phyloP scores from a whole-genome alignment of 2,888 invertebrate species.

The Gibbula magus region DNA sequence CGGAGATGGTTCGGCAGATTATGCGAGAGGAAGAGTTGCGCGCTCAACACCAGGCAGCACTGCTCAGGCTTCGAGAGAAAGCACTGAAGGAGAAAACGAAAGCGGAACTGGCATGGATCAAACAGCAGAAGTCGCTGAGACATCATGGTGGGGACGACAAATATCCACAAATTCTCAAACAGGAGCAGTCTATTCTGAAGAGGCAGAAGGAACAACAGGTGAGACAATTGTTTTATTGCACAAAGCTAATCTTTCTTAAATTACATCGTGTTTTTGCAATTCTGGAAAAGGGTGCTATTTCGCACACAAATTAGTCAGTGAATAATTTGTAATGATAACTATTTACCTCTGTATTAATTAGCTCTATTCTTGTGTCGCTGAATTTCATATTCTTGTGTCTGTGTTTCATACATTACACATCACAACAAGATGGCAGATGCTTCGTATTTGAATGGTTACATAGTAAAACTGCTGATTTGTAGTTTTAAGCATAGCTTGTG shows the following conservation, averaged over 20 bases:
- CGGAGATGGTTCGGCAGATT: slow-evolving; percentile 74
- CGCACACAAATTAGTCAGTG: no score
- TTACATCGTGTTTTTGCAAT: no score
- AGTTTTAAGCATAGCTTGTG: no score
- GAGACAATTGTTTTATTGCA: neutral
- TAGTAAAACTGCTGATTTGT: no score
- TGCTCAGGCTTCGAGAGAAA: slow-evolving; percentile 82
- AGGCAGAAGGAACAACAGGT: slow-evolving; percentile 81
- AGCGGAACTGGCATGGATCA: slow-evolving; percentile 81
- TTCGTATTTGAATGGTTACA: no score
- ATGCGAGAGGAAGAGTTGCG: slow-evolving; percentile 82
- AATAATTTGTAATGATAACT: no score
- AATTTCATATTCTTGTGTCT: no score
- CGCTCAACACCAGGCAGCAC: slow-evolving; percentile 80
- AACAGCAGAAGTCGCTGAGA: slow-evolving; percentile 81
- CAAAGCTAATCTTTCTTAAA: neutral
- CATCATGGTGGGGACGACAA: slow-evolving; percentile 79
- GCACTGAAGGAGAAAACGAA: slow-evolving; percentile 82
- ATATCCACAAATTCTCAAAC: slow-evolving; percentile 80
- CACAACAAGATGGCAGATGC: no score
- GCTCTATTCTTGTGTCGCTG: no score
- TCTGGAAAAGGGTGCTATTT: no score
- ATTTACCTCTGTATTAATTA: no score
- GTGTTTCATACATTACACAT: no score
- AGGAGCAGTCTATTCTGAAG: slow-evolving; percentile 81